Base-by-base conservation (phyloP, 1,140 invertebrate species). In the Aphis craccivora region DNA sequence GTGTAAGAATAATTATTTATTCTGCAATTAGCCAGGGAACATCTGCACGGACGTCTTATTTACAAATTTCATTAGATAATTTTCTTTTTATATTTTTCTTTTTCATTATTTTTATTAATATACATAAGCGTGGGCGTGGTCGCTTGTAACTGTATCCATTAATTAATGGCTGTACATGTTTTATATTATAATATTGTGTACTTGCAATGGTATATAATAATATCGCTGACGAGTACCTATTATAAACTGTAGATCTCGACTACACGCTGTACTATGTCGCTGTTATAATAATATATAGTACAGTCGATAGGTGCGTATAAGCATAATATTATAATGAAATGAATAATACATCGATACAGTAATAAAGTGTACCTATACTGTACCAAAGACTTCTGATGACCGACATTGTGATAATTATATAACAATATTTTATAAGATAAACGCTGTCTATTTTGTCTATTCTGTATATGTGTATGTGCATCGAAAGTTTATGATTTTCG, bases 1-100 rank as follows among this genome's bases (percentile, higher is more conserved):
- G 48, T 23, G 76, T 48, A 51, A 83, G 67, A 91, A 83, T 91
- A 83, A 91, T 91, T 91, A 91, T 76, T 81, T 83, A 48, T 91
- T 76, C 90, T 4, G 67, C 67, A 91, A 92, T 92, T 92, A 92
- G 81, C 67, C 81, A 4, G 51, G 11, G 48, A 84, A 84, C 76
- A 37, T 51, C 43, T 35, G 48, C 37, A 37, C 37, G 35, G 51
- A 84, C 81, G 81, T 93, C 91, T 93, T 55, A 86, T 93, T 93
- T 43, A 86, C 81, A 43, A 93, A 93, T 93, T 83, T 86, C 81
- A 40, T 93, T 40, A 43, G 81, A 55, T 20, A 8, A 48, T 92
- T 86, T 48, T 93, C n/a, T 83, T 81, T 53, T 81, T 53, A 76
- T 45, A 25, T 90, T 48, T 87, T 45, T 48, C 45, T 18, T n/a